A percentile compares a stretch with the other conserved stretches of the same genome.
Conservation (phyloP, 35 echinoderm and acorn worm genomes). For the Heliocidaris tuberculata region DNA sequence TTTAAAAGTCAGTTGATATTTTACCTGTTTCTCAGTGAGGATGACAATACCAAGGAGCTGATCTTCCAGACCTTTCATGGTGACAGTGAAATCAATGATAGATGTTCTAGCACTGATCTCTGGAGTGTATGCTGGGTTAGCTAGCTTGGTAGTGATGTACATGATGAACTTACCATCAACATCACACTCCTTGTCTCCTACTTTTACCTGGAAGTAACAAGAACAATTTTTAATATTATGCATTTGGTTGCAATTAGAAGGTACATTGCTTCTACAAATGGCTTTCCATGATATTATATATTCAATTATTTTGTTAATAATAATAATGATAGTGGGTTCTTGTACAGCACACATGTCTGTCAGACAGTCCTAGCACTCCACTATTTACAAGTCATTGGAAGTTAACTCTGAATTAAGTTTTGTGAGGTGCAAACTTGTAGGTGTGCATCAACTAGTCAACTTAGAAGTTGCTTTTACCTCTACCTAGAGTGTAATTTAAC, state of each 20-base stretch:
- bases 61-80: constrained; percentile 93
- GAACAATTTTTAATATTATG: neutral
- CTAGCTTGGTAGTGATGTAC: constrained; percentile 97
- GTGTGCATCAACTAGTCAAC: too few relatives aligned
- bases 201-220: constrained; percentile 79
- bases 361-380: too few relatives aligned
- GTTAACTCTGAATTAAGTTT: too few relatives aligned
- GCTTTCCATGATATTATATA: too few relatives aligned
- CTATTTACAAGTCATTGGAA: too few relatives aligned
- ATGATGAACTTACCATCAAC: constrained; percentile 73
- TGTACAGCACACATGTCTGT: too few relatives aligned
- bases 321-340: too few relatives aligned
- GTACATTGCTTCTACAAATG: neutral
- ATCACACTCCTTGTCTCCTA: constrained; percentile 96
- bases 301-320: too few relatives aligned
- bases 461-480: too few relatives aligned
- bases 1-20: too few relatives aligned
- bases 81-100: constrained; percentile 96
- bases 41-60: constrained; percentile 94
- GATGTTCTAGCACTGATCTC: constrained; percentile 93
- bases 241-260: neutral
- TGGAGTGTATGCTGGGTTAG: constrained; percentile 94
- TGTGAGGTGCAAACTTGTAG: too few relatives aligned
- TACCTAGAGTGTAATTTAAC: too few relatives aligned
- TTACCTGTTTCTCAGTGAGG: constrained; percentile 89